These are phyloP conservation scores for Drosophila arawakana DNA, from an alignment of 1,140 invertebrate genomes.

Conservation along the genomic window DNA sequence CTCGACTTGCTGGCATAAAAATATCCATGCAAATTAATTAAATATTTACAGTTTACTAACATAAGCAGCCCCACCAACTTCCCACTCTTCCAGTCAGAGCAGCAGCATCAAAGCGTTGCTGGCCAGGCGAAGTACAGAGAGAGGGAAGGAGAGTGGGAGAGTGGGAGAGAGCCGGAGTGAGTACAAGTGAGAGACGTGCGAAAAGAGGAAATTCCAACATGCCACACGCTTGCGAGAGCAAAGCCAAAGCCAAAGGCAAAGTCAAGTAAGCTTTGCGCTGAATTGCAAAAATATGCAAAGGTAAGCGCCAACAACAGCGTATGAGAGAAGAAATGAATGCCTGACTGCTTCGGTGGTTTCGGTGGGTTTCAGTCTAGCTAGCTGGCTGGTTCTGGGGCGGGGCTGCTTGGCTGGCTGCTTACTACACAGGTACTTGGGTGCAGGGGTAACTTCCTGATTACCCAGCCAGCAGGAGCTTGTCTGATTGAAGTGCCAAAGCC, in stretches of 20 bases:
- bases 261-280: constrained; percentile 73
- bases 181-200: constrained; percentile 1
- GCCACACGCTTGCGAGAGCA: constrained; percentile 39
- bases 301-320: constrained; percentile 51
- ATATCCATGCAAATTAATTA: constrained; percentile 82
- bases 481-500: constrained; percentile 51
- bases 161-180: constrained; percentile 23
- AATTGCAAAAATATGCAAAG: constrained; percentile 83
- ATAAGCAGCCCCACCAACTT: constrained; percentile 49
- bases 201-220: constrained; percentile 43
- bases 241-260: constrained; percentile 39
- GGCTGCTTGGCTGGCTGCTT: too few relatives aligned
- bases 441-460: background rate
- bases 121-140: background rate
- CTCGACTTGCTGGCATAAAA: constrained; percentile 78
- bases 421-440: too few relatives aligned
- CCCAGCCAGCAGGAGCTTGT: constrained; percentile 21
- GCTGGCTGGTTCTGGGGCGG: background rate
- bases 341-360: constrained; percentile 39
- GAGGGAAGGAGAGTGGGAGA: background rate
- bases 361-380: background rate
- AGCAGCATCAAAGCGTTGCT: constrained; percentile 8
- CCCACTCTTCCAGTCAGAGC: background rate
- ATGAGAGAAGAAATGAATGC: constrained; percentile 39
- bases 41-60: constrained; percentile 81